Evolutionary conservation across 2,888 invertebrate species (phyloP).

Genomic region (Panopea generosa): DNA sequence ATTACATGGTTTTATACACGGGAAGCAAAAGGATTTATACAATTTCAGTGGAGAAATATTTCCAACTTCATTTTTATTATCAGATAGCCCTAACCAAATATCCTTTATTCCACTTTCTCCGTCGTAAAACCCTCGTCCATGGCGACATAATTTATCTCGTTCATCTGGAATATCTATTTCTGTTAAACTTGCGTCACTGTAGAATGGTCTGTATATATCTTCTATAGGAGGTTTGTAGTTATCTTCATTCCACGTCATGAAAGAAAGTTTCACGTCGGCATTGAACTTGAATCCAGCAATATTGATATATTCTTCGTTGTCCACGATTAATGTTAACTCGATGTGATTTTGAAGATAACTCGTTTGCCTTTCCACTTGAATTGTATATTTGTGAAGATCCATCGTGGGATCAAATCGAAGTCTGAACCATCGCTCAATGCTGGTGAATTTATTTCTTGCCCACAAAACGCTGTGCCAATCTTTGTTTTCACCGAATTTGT

Average conservation of each 20-base stretch:
- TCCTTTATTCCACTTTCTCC: conserved; percentile 68
- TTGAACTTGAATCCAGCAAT: conserved; percentile 39
- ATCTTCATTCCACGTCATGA: conserved; percentile 62
- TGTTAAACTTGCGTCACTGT: conserved; percentile 47
- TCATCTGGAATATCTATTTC: conserved; percentile 52
- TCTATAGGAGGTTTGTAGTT: conserved; percentile 59
- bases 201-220: conserved; percentile 63
- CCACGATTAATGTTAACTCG: conserved; percentile 40
- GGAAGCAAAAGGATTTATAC: conserved; percentile 56
- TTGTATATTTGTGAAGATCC: conserved; percentile 24
- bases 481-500: conserved; percentile 35
- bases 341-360: conserved; percentile 26
- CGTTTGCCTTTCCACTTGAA: conserved; percentile 26
- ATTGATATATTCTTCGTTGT: conserved; percentile 34
- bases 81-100: conserved; percentile 66
- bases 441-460: conserved; percentile 42
- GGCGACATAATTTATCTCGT: conserved; percentile 51
- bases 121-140: conserved; percentile 68
- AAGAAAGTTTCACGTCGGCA: conserved; percentile 27
- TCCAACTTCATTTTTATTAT: conserved; percentile 45
- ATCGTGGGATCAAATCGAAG: conserved; percentile 29
- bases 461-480: conserved; percentile 45
- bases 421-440: conserved; percentile 46
- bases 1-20: conserved; percentile 56
- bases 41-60: conserved; percentile 49